Evolutionary conservation across 23 tunicate genomes (phyloP).

Genomic region (Trididemnum nubilum): DNA sequence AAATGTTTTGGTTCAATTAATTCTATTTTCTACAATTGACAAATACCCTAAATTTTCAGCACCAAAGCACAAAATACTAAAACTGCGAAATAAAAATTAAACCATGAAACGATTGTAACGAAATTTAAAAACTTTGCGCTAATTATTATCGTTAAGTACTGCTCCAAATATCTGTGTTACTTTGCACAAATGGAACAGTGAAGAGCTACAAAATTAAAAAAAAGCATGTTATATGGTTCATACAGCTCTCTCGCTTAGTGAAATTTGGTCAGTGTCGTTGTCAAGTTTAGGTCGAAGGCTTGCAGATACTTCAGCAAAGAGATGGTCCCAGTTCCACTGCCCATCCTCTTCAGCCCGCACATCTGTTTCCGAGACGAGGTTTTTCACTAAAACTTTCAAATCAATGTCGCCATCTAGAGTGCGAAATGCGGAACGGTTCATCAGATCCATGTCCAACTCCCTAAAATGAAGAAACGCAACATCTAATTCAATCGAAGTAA

Average conservation of each 20-base stretch:
- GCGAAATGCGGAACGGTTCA: conserved; percentile 77
- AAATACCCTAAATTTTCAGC: no score
- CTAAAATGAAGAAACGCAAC: conserved; percentile 25
- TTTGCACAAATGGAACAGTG: no score
- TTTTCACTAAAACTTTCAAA: conserved; percentile 64
- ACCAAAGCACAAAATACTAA: no score
- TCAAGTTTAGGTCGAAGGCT: conserved; percentile 12
- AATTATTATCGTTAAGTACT: no score
- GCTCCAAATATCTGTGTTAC: no score
- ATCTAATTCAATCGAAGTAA: background rate
- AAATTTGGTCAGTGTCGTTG: background rate
- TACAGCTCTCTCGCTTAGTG: background rate
- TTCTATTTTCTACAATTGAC: no score
- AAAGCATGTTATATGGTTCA: no score
- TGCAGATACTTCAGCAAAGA: conserved; percentile 69
- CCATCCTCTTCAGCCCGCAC: conserved; percentile 59
- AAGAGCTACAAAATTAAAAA: no score
- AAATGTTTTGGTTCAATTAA: no score
- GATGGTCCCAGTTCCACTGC: conserved; percentile 75
- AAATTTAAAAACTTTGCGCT: no score
- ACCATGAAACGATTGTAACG: no score
- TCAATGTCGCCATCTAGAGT: conserved; percentile 82
- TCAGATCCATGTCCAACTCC: conserved; percentile 75
- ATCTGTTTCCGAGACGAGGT: conserved; percentile 55
- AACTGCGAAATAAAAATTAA: no score